Percentiles rank a stretch among this genome's conserved stretches.
phyloP scores from a whole-genome alignment of 2,113 vertebrate species.

The Peromyscus maniculatus region DNA sequence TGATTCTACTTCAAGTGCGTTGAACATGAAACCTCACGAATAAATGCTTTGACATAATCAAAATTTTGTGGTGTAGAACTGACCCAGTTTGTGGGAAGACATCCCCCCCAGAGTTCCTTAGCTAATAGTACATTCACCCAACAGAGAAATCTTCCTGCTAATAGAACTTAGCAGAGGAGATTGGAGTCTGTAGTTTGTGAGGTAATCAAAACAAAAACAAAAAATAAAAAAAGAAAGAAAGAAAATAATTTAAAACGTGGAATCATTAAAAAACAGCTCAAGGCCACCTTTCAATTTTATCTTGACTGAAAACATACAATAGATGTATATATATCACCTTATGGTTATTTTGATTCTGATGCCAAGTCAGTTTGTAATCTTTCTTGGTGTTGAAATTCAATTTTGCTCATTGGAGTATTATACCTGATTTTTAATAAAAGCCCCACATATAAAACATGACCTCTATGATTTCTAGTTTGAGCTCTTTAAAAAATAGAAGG shows the following conservation, averaged over 20 bases:
- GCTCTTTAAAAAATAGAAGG: background rate
- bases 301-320: slow-evolving; percentile 47
- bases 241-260: slow-evolving; percentile 19
- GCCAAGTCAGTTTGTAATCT: background rate
- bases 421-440: background rate
- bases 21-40: slow-evolving; percentile 86
- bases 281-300: slow-evolving; percentile 50
- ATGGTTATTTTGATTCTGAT: slow-evolving; percentile 26
- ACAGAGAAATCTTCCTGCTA: slow-evolving; percentile 82
- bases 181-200: slow-evolving; percentile 52
- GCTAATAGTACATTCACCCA: slow-evolving; percentile 86
- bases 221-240: background rate
- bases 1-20: slow-evolving; percentile 82
- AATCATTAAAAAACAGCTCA: slow-evolving; percentile 15
- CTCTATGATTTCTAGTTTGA: background rate
- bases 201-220: slow-evolving; percentile 52
- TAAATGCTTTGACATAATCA: slow-evolving; percentile 89
- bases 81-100: slow-evolving; percentile 88
- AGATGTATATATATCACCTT: background rate
- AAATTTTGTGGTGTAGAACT: slow-evolving; percentile 87
- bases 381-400: background rate
- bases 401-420: slow-evolving; percentile 14
- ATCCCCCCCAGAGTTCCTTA: slow-evolving; percentile 83
- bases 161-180: slow-evolving; percentile 60
- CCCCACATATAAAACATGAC: background rate